Percentiles rank a stretch among this genome's conserved stretches.
These are phyloP conservation scores for Promerops cafer DNA, from an alignment of 2,113 vertebrate genomes.

Conservation along the genomic window DNA sequence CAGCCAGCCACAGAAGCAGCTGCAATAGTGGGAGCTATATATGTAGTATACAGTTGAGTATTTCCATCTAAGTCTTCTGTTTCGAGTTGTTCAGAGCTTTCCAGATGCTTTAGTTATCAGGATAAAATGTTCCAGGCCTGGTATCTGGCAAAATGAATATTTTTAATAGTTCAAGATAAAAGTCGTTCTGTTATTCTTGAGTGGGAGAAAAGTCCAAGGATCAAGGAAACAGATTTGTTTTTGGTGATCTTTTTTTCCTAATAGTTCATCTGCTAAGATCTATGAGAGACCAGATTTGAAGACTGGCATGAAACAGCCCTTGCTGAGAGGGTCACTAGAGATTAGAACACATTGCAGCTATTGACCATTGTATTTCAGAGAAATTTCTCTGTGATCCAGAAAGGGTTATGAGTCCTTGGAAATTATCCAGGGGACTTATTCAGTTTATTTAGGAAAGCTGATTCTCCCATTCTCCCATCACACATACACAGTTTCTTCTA, in stretches of 20 bases:
- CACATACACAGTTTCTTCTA: neutral
- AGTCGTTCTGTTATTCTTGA: neutral
- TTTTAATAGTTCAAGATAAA: conserved; percentile 26
- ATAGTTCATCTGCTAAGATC: neutral
- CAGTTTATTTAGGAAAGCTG: neutral
- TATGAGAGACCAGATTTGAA: neutral
- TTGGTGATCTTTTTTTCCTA: neutral
- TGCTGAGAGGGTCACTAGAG: neutral
- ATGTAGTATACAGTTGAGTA: neutral
- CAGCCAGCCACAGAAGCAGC: neutral
- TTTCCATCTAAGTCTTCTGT: conserved; percentile 2
- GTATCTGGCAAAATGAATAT: conserved; percentile 1
- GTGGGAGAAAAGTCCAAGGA: neutral
- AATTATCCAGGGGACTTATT: neutral
- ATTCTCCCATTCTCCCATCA: neutral
- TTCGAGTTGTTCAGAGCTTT: neutral
- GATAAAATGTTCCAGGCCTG: conserved; percentile 37
- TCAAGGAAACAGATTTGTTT: neutral
- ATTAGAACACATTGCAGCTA: neutral
- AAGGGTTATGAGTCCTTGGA: neutral
- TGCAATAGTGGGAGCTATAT: neutral
- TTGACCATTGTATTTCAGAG: neutral
- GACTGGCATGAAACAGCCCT: neutral
- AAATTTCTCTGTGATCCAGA: neutral
- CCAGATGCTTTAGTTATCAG: conserved; percentile 16